A percentile compares a stretch with the other conserved stretches of the same genome.
These are phyloP conservation scores for Paratrypauchen microcephalus DNA, from an alignment of 2,797 vertebrate genomes.

Conservation along the genomic window DNA sequence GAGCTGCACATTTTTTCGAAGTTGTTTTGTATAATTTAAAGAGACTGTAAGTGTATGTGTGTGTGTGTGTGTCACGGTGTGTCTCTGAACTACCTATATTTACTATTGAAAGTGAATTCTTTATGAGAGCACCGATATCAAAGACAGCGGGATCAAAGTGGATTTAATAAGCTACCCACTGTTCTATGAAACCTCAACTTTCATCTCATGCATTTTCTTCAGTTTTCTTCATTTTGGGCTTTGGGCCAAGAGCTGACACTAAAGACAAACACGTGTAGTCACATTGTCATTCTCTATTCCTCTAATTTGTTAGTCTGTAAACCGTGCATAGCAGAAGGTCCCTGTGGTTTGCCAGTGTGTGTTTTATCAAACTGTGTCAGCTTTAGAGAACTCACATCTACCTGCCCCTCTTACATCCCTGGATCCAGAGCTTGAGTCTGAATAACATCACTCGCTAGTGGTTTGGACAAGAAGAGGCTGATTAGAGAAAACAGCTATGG, in stretches of 20 bases:
- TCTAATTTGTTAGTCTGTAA: constrained; percentile 91
- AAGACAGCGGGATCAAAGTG: constrained; percentile 97
- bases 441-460: constrained; percentile 5
- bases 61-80: constrained; percentile 86
- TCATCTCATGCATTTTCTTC: constrained; percentile 88
- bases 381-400: constrained; percentile 53
- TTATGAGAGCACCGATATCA: constrained; percentile 99
- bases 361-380: constrained; percentile 55
- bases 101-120: constrained; percentile 99
- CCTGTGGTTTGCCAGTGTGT: constrained; percentile 59
- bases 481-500: constrained; percentile 2
- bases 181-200: constrained; percentile 91
- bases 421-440: constrained; percentile 31
- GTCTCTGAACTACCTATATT: constrained; percentile 99
- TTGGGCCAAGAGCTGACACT: constrained; percentile 86
- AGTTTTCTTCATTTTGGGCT: constrained; percentile 82
- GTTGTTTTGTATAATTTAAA: constrained; percentile 84
- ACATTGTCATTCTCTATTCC: constrained; percentile 89
- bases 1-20: constrained; percentile 62
- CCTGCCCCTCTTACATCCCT: constrained; percentile 39
- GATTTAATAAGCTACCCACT: constrained; percentile 99
- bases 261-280: constrained; percentile 92
- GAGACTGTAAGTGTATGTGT: constrained; percentile 81
- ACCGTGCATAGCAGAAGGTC: constrained; percentile 84
- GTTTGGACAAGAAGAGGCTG: constrained; percentile 3